Evolutionary conservation across 2,888 invertebrate species (phyloP).

Genomic region (Sturmia bella): DNA sequence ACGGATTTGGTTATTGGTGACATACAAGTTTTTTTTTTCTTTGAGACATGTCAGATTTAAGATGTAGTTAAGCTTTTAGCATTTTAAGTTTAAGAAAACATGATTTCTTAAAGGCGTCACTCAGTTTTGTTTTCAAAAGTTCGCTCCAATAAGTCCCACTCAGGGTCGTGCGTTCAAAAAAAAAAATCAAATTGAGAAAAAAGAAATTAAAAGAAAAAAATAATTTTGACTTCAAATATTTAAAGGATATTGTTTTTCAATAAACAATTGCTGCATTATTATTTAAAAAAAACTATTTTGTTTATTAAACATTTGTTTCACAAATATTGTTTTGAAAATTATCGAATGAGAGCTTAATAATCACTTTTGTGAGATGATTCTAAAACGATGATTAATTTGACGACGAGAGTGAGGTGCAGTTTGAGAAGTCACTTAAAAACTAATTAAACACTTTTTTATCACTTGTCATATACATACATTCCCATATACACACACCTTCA

Average conservation of each 20-base stretch:
- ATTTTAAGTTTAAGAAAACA: slow-evolving; percentile 65
- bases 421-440: slow-evolving; percentile 47
- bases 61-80: slow-evolving; percentile 67
- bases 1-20: slow-evolving; percentile 79
- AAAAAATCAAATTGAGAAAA: slow-evolving; percentile 15
- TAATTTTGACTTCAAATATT: slow-evolving; percentile 12
- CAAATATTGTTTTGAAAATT: too few relatives aligned
- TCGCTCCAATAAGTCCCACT: slow-evolving; percentile 42
- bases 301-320: too few relatives aligned
- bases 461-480: background rate
- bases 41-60: slow-evolving; percentile 70
- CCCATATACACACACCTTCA: background rate
- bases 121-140: slow-evolving; percentile 33
- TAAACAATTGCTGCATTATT: background rate
- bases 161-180: slow-evolving; percentile 54
- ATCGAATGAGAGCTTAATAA: too few relatives aligned
- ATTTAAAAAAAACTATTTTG: too few relatives aligned
- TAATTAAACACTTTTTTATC: slow-evolving; percentile 54
- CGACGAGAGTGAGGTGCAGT: slow-evolving; percentile 11
- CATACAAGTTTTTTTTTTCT: slow-evolving; percentile 70
- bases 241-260: slow-evolving; percentile 14
- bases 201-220: slow-evolving; percentile 8
- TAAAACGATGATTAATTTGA: background rate
- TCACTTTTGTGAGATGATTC: too few relatives aligned
- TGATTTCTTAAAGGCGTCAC: slow-evolving; percentile 56